phyloP scores from a whole-genome alignment of 2,113 vertebrate species.

The Gracilinanus agilis region DNA sequence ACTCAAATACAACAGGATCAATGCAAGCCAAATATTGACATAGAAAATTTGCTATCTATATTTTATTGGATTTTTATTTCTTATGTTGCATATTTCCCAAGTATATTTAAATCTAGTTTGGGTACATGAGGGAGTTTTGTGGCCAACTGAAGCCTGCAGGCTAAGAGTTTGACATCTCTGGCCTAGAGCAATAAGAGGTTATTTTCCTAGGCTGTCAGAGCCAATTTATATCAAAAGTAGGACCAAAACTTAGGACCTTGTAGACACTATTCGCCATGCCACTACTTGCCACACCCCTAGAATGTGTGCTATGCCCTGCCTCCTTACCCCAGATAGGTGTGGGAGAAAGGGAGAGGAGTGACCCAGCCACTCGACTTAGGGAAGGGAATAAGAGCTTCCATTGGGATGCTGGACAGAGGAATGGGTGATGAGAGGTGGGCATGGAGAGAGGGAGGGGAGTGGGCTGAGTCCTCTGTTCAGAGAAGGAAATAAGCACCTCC shows the following conservation, averaged over 20 bases:
- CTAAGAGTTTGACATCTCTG: not conserved
- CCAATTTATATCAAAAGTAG: not conserved
- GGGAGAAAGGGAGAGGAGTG: too few relatives aligned
- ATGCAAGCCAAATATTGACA: not conserved
- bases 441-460: too few relatives aligned
- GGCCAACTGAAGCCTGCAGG: not conserved
- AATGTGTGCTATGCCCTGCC: too few relatives aligned
- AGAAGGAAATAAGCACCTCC: too few relatives aligned
- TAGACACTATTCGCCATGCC: too few relatives aligned
- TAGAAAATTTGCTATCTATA: not conserved
- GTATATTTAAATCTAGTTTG: not conserved
- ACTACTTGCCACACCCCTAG: too few relatives aligned
- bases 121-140: not conserved
- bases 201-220: slow-evolving; percentile 7
- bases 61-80: not conserved
- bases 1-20: not conserved
- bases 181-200: not conserved
- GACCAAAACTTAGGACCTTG: not conserved
- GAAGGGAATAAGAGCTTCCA: too few relatives aligned
- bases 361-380: too few relatives aligned
- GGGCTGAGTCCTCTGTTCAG: too few relatives aligned
- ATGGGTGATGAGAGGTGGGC: too few relatives aligned
- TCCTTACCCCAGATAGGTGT: too few relatives aligned
- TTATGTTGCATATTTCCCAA: not conserved
- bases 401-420: too few relatives aligned